Conservation (phyloP, 2,797 vertebrate genomes). For the Pangasius sanitwongsei region DNA sequence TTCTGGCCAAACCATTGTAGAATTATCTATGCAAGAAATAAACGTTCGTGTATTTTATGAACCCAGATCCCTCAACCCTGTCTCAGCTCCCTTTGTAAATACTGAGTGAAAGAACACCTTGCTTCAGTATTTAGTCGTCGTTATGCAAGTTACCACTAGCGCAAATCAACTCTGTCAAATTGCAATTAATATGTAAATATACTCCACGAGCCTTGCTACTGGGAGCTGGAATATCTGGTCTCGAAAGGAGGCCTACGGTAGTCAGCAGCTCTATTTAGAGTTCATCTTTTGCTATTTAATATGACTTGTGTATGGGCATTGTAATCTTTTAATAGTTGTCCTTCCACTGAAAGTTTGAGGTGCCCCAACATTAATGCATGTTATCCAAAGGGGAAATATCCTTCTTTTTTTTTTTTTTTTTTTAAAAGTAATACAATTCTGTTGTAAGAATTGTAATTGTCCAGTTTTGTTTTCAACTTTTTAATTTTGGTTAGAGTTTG, state of each 20-base stretch:
- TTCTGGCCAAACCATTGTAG: slow-evolving; percentile 36
- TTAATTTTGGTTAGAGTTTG: slow-evolving; percentile 4
- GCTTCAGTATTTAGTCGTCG: slow-evolving; percentile 28
- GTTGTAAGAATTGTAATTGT: slow-evolving; percentile 76
- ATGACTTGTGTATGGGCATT: slow-evolving; percentile 53
- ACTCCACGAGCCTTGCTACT: slow-evolving; percentile 27
- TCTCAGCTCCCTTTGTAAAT: slow-evolving; percentile 32
- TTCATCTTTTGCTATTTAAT: slow-evolving; percentile 22
- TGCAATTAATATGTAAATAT: slow-evolving; percentile 21
- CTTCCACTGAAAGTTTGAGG: slow-evolving; percentile 51
- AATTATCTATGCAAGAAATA: slow-evolving; percentile 55
- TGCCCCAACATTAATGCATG: slow-evolving; percentile 47
- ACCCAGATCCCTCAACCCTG: neutral
- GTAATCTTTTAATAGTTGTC: slow-evolving; percentile 48
- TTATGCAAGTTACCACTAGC: slow-evolving; percentile 42
- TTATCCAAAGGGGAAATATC: slow-evolving; percentile 32
- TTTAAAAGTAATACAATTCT: slow-evolving; percentile 66
- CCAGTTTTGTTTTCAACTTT: slow-evolving; percentile 27
- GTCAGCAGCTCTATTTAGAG: slow-evolving; percentile 3
- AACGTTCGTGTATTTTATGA: slow-evolving; percentile 23
- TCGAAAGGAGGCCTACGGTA: neutral
- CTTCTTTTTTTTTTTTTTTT: neutral
- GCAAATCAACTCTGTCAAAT: slow-evolving; percentile 13
- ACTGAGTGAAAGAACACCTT: neutral
- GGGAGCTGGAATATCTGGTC: slow-evolving; percentile 4